Conservation (phyloP, 2,797 vertebrate species). For the Propithecus perrieri region DNA sequence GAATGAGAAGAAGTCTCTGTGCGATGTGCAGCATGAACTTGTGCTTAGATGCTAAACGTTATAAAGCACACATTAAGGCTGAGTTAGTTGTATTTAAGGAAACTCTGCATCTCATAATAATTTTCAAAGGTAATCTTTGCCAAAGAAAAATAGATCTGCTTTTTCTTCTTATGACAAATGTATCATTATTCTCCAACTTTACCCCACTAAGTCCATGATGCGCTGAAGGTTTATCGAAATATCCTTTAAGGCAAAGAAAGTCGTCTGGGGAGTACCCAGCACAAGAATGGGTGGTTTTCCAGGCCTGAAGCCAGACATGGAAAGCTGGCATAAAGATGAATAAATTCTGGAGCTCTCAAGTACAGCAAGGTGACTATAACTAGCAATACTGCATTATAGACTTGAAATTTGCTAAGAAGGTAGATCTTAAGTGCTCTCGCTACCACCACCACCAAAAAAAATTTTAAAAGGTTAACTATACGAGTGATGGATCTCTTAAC, state of each 20-base stretch:
- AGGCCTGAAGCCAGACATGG: neutral
- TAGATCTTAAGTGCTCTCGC: too few relatives aligned
- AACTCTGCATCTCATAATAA: conserved; percentile 19
- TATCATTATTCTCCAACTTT: neutral
- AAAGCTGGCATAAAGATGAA: neutral
- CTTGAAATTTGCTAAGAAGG: neutral
- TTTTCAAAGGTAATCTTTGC: conserved; percentile 29
- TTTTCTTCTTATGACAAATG: neutral
- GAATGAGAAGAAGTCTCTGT: conserved; percentile 46
- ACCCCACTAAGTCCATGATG: neutral
- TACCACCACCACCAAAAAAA: neutral
- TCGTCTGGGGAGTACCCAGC: neutral
- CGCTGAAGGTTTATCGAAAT: neutral
- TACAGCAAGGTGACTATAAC: neutral
- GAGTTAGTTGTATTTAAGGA: neutral
- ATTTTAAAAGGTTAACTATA: neutral
- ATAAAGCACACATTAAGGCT: neutral
- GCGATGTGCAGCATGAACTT: conserved; percentile 51
- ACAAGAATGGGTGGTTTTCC: neutral
- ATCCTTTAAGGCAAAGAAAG: neutral
- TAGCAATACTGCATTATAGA: neutral
- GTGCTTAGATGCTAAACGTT: neutral
- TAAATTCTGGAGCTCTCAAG: neutral
- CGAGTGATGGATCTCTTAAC: neutral
- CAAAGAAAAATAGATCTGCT: neutral